A percentile compares a stretch with the other conserved stretches of the same genome.
These are phyloP conservation scores for Hypsibius dujardini DNA, from an alignment of 1,140 invertebrate genomes.

Conservation along the genomic window DNA sequence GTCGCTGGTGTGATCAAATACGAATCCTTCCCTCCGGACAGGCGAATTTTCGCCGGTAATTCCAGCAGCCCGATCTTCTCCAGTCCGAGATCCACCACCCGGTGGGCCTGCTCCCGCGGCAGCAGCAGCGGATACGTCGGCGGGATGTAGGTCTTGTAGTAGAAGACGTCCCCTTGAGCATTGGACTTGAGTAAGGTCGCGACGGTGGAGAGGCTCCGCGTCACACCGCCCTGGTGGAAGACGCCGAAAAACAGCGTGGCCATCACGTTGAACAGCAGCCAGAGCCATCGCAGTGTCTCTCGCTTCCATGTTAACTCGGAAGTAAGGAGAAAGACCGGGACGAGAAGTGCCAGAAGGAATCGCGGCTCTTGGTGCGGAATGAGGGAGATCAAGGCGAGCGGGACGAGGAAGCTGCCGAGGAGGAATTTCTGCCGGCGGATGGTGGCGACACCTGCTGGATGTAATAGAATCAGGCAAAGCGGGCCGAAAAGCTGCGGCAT, in stretches of 20 bases:
- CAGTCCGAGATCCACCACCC: neutral
- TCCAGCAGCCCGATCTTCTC: neutral
- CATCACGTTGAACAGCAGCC: slow-evolving; percentile 51
- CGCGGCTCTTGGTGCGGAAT: slow-evolving; percentile 80
- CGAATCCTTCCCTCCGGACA: neutral
- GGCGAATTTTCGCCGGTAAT: neutral
- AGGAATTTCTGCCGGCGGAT: slow-evolving; percentile 25
- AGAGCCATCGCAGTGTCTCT: slow-evolving; percentile 37
- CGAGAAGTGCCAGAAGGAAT: slow-evolving; percentile 62
- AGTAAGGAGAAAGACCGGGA: slow-evolving; percentile 57
- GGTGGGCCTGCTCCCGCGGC: slow-evolving; percentile 26
- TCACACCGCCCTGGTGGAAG: slow-evolving; percentile 63
- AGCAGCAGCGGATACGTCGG: slow-evolving; percentile 57
- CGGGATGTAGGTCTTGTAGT: slow-evolving; percentile 62
- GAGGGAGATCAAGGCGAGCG: slow-evolving; percentile 52
- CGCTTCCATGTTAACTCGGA: slow-evolving; percentile 29
- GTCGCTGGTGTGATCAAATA: neutral
- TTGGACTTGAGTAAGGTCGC: slow-evolving; percentile 36
- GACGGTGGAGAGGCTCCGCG: slow-evolving; percentile 46
- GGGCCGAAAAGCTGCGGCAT: slow-evolving; percentile 65
- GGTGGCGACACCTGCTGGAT: slow-evolving; percentile 43
- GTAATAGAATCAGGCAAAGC: slow-evolving; percentile 41
- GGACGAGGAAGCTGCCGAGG: slow-evolving; percentile 47
- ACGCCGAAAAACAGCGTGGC: slow-evolving; percentile 61
- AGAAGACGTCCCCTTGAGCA: slow-evolving; percentile 50